Base-by-base conservation (phyloP, 2,888 invertebrate species). In the Zygaena filipendulae region DNA sequence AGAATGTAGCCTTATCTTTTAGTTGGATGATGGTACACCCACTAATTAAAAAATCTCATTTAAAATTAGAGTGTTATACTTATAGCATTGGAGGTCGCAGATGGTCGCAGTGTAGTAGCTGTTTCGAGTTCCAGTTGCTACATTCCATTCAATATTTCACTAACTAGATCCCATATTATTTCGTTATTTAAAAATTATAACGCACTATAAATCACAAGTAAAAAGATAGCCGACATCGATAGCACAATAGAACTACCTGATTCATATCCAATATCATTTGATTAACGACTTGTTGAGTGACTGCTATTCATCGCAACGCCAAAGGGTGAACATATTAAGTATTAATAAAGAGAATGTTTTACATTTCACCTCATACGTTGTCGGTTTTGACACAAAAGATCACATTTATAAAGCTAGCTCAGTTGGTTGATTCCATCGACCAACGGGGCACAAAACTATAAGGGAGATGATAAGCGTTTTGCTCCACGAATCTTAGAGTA, bases 201-300 rank as follows among this genome's bases (percentile, higher is more conserved):
- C 35, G 39, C 39, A 45, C 63, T 55, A 77, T 77, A 64, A 75
- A 79, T 77, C 77, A 75, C 56, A 45, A 32, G 40, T 40, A 47
- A 49, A 66, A 70, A 62, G 59, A 52, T 46, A 42, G 66, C 71
- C 77, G 74, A 55, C 66, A 53, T 52, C 49, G 45, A 45, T 52
- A 54, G 53, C 52, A 77, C 74, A 79, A 79, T 67, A 45, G 52
- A 54, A 77, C 77, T 77, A 79, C 77, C 77, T 72, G 69, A 72
- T 74, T 64, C 58, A 50, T 56, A 63, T 59, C 68, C 66, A 72
- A 74, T 71, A 70, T 59, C 49, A 45, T 57, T 70, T 77, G 77
- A 79, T 79, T 79, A 79, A 79, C 77, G 77, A 79, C 56, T 56
- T 60, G 69, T 74, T 77, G 77, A 77, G 77, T 72, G 74, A 75